Conservation (phyloP, 1,140 invertebrate species). For the Camponotus pennsylvanicus region DNA sequence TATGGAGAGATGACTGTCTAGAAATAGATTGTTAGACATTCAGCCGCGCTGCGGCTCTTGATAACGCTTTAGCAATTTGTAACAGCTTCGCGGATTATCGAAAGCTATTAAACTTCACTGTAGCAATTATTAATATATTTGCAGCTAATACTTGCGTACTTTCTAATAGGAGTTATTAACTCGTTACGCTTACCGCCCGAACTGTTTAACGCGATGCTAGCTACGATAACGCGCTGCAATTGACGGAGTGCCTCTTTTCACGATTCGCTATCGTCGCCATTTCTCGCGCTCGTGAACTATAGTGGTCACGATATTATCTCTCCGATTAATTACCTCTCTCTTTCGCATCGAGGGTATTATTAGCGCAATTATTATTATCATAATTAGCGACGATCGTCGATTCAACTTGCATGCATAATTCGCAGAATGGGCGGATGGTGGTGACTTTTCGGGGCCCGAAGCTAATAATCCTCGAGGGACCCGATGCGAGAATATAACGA, state of each 20-base stretch:
- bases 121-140: slow-evolving; percentile 42
- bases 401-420: slow-evolving; percentile 52
- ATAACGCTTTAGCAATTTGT: slow-evolving; percentile 43
- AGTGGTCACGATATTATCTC: slow-evolving; percentile 48
- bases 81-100: slow-evolving; percentile 42
- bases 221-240: slow-evolving; percentile 47
- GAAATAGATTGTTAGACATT: slow-evolving; percentile 45
- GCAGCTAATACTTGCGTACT: slow-evolving; percentile 39
- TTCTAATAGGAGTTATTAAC: slow-evolving; percentile 63
- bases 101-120: slow-evolving; percentile 37
- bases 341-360: slow-evolving; percentile 39
- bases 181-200: slow-evolving; percentile 54
- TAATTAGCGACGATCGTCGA: slow-evolving; percentile 58
- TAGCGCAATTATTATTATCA: slow-evolving; percentile 58
- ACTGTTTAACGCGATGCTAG: slow-evolving; percentile 55
- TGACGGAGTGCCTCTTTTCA: slow-evolving; percentile 45
- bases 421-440: not conserved
- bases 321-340: slow-evolving; percentile 59
- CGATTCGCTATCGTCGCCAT: slow-evolving; percentile 59
- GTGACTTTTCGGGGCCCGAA: slow-evolving; percentile 36
- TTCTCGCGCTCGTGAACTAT: slow-evolving; percentile 48
- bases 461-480: slow-evolving; percentile 18
- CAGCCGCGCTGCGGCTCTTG: slow-evolving; percentile 16
- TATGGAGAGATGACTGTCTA: not conserved
- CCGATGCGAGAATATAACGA: not conserved